Evolutionary conservation across 2,797 vertebrate genomes (phyloP).

Genomic region (Halcyon smyrnensis): DNA sequence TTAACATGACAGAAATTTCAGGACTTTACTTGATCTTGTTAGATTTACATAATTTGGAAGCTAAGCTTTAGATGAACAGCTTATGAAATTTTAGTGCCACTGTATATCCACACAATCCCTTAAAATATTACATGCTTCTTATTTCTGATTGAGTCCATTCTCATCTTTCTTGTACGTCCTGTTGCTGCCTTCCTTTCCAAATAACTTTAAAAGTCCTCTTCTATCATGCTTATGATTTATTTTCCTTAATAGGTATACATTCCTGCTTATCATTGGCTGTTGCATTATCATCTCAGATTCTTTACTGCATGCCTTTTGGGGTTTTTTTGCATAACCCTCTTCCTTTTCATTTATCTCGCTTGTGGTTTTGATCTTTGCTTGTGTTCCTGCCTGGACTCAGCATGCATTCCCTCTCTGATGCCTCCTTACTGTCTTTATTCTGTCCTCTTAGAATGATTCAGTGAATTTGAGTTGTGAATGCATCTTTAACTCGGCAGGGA

Average conservation of each 20-base stretch:
- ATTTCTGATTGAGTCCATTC: not conserved
- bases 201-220: not conserved
- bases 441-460: constrained; percentile 49
- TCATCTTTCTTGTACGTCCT: not conserved
- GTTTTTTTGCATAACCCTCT: not conserved
- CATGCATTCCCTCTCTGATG: constrained; percentile 26
- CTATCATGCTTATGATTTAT: not conserved
- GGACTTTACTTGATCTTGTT: not conserved
- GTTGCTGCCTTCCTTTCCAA: not conserved
- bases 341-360: not conserved
- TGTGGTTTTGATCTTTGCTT: constrained; percentile 39
- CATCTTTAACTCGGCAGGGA: constrained; percentile 47
- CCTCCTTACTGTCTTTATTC: constrained; percentile 36
- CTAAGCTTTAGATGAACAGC: not conserved
- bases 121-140: not conserved
- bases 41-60: not conserved
- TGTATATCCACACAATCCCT: not conserved
- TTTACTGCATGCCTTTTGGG: not conserved
- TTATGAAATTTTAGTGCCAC: not conserved
- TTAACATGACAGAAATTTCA: not conserved
- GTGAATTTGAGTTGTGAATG: constrained; percentile 32
- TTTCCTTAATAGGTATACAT: not conserved
- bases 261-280: not conserved
- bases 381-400: constrained; percentile 23
- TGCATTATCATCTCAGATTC: not conserved